Evolutionary conservation across 2,113 vertebrate genomes (phyloP).

Genomic region (Jacana jacana): DNA sequence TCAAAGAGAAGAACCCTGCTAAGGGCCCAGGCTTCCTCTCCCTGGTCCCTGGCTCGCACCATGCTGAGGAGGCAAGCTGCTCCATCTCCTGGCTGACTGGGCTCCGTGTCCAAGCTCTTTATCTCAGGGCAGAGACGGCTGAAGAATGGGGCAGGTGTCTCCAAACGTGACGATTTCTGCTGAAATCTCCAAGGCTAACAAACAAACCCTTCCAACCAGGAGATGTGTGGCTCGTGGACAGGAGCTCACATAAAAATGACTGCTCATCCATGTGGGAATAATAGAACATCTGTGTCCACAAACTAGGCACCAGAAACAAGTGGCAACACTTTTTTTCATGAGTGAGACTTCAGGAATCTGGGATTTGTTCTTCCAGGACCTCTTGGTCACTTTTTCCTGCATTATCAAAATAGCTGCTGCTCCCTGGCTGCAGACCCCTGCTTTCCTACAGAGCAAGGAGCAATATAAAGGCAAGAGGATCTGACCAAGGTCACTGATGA

Average conservation of each 20-base stretch:
- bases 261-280: background rate
- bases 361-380: background rate
- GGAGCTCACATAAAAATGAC: background rate
- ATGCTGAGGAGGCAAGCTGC: background rate
- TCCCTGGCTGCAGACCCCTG: background rate
- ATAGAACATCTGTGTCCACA: background rate
- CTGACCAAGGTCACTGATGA: background rate
- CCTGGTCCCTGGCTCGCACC: background rate
- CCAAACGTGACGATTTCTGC: background rate
- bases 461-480: background rate
- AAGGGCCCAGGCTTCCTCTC: background rate
- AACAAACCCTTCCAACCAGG: background rate
- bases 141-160: background rate
- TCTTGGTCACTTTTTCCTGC: background rate
- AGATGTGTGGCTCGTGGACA: background rate
- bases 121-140: background rate
- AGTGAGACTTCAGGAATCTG: background rate
- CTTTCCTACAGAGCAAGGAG: background rate
- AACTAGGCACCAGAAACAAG: background rate
- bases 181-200: background rate
- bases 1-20: conserved; percentile 4
- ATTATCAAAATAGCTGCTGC: background rate
- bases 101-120: background rate
- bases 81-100: conserved; percentile 27
- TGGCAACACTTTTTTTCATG: background rate